Evolutionary conservation across 2,113 vertebrate species (phyloP), one percentile per base, ranked within the genome.

Genomic region (Pachycephala philippinensis): DNA sequence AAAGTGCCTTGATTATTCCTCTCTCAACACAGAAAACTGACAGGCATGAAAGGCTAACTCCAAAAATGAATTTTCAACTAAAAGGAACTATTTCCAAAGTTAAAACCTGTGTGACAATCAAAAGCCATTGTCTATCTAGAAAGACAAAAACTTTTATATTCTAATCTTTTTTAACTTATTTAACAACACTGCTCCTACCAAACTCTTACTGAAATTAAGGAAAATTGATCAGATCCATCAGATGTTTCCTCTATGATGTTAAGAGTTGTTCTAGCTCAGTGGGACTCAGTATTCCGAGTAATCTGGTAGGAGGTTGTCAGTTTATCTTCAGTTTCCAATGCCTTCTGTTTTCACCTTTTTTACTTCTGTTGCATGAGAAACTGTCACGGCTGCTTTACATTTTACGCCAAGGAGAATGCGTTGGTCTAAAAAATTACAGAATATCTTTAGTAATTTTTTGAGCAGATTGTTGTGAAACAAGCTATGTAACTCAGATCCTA

Each of bases 391-490:
- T 65, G 42, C 16, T 83, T 93, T 69, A 53, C 28, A 69, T 82
- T 79, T 91, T 30, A 56, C 76, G 40, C 42, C 45, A 45, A 31
- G n/a, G 27, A 90, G 66, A 72, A 76, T 37, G 31, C 2, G 6
- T 76, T 76, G 74, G 24, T 79, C 82, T 93, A 15, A 88, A 93
- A 69, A 87, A 76, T 28, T 6, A 60, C 44, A 13, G 64, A 90
- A 65, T 68, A 61, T 59, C 70, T 83, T 89, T 45, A 76, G 74
- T 35, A 72, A 92, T 76, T 91, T 95, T 39, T 82, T 88, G 53
- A 92, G 70, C 78, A 95, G 70, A 83, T 76, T 93, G 78, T 86
- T 95, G 83, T 85, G 82, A 85, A 96, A 93, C 70, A 88, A 79
- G 52, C 80, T 78, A 79, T 45, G 82, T 90, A 95, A 76, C 70